Evolutionary conservation across 2,113 vertebrate genomes (phyloP).

Genomic region (Podarcis cretensis): DNA sequence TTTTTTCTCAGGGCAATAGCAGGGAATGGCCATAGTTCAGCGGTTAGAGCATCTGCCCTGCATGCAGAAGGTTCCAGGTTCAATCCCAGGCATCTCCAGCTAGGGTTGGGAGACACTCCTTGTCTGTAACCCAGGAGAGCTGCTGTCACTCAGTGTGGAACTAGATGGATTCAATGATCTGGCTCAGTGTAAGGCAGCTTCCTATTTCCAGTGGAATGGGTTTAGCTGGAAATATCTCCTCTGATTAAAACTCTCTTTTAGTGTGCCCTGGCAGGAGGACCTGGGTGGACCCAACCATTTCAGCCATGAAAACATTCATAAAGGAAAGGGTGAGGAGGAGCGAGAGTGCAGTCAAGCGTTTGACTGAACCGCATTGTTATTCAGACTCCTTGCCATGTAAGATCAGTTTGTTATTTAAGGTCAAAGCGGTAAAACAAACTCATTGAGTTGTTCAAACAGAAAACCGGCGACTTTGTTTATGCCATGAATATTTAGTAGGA

Average conservation of each 20-base stretch:
- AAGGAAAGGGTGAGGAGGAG: background rate
- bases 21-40: too few relatives aligned
- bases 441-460: constrained; percentile 33
- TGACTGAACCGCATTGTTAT: background rate
- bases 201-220: background rate
- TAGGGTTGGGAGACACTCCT: too few relatives aligned
- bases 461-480: background rate
- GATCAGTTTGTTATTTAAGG: background rate
- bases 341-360: background rate
- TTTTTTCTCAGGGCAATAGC: background rate
- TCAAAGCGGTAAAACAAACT: background rate
- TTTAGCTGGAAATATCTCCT: constrained; percentile 26
- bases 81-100: too few relatives aligned
- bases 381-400: background rate
- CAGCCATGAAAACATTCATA: background rate
- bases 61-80: too few relatives aligned
- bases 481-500: constrained; percentile 14
- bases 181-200: too few relatives aligned
- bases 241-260: background rate
- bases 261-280: background rate
- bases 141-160: too few relatives aligned
- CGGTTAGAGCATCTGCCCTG: too few relatives aligned
- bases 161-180: too few relatives aligned
- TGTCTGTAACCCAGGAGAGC: too few relatives aligned
- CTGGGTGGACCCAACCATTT: background rate